phyloP scores from a whole-genome alignment of 2,888 invertebrate species.

The Campopleginae sp. region DNA sequence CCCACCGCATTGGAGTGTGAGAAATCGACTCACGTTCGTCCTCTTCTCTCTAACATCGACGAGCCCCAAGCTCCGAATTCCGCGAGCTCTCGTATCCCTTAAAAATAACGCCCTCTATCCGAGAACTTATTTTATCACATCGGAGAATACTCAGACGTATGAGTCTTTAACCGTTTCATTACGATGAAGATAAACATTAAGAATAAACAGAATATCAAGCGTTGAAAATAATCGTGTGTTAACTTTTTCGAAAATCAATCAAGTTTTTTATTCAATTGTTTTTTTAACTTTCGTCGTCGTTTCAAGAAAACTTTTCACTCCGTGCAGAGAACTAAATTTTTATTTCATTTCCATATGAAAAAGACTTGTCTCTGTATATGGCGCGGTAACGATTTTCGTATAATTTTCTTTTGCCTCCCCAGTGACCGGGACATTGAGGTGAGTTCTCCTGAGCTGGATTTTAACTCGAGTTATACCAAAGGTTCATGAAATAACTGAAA shows the following conservation, averaged over 20 bases:
- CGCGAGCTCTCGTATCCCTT: constrained; percentile 27
- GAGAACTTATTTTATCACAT: neutral
- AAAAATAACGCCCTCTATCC: constrained; percentile 25
- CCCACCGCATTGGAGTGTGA: constrained; percentile 41
- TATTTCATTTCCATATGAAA: neutral
- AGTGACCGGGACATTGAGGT: neutral
- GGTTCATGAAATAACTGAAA: neutral
- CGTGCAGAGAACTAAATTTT: too few species aligned
- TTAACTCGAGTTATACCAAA: constrained; percentile 2
- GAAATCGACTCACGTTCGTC: constrained; percentile 27
- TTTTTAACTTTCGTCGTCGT: too few species aligned
- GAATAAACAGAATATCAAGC: neutral
- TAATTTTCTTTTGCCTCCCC: neutral
- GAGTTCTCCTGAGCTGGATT: neutral
- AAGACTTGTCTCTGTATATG: neutral
- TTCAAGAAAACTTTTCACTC: too few species aligned
- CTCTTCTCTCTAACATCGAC: constrained; percentile 11
- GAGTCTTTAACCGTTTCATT: neutral
- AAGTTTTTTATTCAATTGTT: too few species aligned
- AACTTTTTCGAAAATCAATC: too few species aligned
- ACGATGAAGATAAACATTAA: neutral
- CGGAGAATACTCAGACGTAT: neutral
- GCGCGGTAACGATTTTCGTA: neutral
- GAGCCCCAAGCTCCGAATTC: constrained; percentile 4
- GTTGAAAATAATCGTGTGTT: too few species aligned